phyloP scores from a whole-genome alignment of 2,113 vertebrate genomes.

The Dicerorhinus sumatrensis region DNA sequence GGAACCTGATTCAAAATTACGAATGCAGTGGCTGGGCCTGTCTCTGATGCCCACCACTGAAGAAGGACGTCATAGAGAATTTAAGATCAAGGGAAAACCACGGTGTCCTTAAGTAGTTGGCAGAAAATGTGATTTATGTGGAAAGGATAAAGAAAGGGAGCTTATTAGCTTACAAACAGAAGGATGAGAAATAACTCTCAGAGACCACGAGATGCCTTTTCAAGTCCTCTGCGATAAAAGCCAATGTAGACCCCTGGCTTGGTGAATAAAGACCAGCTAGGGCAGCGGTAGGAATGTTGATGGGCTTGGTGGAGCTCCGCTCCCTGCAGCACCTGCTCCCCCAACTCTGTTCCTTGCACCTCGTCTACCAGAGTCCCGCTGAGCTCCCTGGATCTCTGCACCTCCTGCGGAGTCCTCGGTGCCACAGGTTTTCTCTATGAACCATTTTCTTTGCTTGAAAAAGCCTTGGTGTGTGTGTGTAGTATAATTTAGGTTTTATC shows the following conservation, averaged over 20 bases:
- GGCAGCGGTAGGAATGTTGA: not conserved
- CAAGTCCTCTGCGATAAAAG: not conserved
- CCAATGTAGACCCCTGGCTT: not conserved
- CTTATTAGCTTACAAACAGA: not conserved
- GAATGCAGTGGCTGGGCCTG: not conserved
- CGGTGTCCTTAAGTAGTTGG: not conserved
- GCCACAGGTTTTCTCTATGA: not conserved
- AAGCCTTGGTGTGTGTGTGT: not conserved
- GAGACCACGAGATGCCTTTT: not conserved
- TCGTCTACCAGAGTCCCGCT: fast-evolving
- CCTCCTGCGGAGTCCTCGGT: not conserved
- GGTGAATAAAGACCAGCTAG: not conserved
- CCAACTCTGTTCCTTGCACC: fast-evolving
- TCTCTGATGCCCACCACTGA: not conserved
- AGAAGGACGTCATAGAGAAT: not conserved
- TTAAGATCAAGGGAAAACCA: not conserved
- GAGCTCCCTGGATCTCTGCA: not conserved
- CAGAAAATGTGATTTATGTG: not conserved
- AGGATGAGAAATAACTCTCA: not conserved
- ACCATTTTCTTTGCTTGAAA: not conserved
- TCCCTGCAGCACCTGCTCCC: fast-evolving
- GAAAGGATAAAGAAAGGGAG: not conserved
- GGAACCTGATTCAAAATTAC: not conserved
- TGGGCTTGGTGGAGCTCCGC: fast-evolving
- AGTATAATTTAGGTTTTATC: not conserved